Evolutionary conservation across 2,113 vertebrate genomes (phyloP).

Genomic region (Pholis gunnellus): DNA sequence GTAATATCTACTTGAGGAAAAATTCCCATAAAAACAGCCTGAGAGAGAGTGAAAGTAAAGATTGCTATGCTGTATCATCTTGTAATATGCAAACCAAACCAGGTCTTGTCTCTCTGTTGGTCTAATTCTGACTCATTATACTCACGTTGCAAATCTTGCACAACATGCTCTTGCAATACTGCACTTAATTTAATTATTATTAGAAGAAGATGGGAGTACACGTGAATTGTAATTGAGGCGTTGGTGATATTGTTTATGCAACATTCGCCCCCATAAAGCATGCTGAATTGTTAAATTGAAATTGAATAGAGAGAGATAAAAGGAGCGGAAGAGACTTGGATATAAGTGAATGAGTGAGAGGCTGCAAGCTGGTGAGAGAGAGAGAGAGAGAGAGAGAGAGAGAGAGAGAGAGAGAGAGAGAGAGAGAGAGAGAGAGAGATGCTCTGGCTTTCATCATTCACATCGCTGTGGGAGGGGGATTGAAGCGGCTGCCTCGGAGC

Average conservation of each 20-base stretch:
- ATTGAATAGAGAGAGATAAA: constrained; percentile 39
- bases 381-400: not conserved
- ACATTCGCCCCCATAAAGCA: not conserved
- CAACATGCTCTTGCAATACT: not conserved
- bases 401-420: constrained; percentile 11
- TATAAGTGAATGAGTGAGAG: constrained; percentile 2
- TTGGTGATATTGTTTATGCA: constrained; percentile 37
- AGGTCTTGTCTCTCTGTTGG: not conserved
- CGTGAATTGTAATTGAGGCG: constrained; percentile 30
- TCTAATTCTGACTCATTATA: not conserved
- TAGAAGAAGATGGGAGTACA: constrained; percentile 1
- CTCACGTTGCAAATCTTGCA: not conserved
- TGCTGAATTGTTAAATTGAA: constrained; percentile 10
- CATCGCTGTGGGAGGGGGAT: constrained; percentile 64
- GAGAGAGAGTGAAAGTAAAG: not conserved
- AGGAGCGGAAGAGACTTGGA: constrained; percentile 3
- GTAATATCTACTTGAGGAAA: not conserved
- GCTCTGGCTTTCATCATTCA: constrained; percentile 65
- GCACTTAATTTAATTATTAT: not conserved
- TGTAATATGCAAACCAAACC: not conserved
- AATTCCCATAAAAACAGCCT: not conserved
- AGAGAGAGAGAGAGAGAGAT: constrained; percentile 6
- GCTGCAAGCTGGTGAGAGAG: not conserved
- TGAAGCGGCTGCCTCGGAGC: constrained; percentile 64
- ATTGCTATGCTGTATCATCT: not conserved